These are phyloP conservation scores for Tamandua tetradactyla DNA, from an alignment of 2,797 vertebrate species.

Conservation along the genomic window DNA sequence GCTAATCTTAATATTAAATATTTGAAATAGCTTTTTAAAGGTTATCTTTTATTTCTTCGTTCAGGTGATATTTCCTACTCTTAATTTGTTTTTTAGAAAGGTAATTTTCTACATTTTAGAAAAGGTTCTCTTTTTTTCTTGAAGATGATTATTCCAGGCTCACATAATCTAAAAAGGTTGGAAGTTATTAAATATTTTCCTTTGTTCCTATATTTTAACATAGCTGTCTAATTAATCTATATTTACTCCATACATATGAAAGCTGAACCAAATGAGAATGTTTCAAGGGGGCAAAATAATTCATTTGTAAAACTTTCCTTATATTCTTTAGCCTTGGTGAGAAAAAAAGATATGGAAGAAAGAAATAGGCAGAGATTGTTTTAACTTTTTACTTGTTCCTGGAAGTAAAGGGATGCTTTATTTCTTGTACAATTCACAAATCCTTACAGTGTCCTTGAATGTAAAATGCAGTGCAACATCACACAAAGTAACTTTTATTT, in stretches of 20 bases:
- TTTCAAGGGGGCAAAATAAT: neutral
- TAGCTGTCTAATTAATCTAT: neutral
- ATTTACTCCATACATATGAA: neutral
- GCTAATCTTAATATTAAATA: neutral
- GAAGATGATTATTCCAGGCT: conserved; percentile 16
- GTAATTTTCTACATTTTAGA: conserved; percentile 25
- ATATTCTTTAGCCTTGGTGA: neutral
- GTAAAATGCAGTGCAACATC: conserved; percentile 34
- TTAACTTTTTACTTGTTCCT: conserved; percentile 7
- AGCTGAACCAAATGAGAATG: neutral
- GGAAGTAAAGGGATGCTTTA: conserved; percentile 27
- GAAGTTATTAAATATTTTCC: conserved; percentile 33
- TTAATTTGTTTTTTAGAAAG: conserved; percentile 19
- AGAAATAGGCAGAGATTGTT: neutral
- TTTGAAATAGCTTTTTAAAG: neutral
- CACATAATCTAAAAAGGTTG: neutral
- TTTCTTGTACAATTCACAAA: conserved; percentile 48
- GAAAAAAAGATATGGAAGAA: neutral
- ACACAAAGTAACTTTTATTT: conserved; percentile 51
- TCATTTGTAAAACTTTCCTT: neutral
- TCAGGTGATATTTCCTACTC: conserved; percentile 1
- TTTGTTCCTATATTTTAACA: conserved; percentile 3
- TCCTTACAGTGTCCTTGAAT: conserved; percentile 58
- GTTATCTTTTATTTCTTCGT: conserved; percentile 29
- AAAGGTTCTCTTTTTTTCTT: neutral